Base-by-base conservation (phyloP, 2,797 vertebrate genomes). In the Argya squamiceps region DNA sequence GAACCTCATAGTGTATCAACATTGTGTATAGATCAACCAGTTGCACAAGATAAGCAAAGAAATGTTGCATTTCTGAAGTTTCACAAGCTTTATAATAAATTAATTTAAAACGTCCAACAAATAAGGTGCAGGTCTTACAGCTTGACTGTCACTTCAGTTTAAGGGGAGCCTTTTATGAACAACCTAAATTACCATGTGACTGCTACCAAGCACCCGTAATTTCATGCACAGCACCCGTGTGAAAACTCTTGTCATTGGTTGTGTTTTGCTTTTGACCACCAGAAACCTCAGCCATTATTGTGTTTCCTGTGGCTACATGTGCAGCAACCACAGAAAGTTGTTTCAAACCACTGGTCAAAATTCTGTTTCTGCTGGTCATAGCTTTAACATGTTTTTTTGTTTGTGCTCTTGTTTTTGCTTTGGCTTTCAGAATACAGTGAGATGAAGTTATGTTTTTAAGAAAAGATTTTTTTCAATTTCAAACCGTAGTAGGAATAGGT, bases 321-420 rank as follows among this genome's bases (percentile, higher is more conserved):
- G 92, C 65, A 88, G 34, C 62, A 81, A 93, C 95, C 92, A 62
- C 85, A 88, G 67, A 71, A 90, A 93, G 79, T 44, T 78, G 73
- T 81, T 96, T 92, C n/a, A 88, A 96, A 76, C 85, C 83, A 30
- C 76, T 63, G 80, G 55, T 90, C 85, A 93, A 84, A 92, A 74
- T 82, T 87, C 55, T 79, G 16, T 81, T 77, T 91, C 67, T 91
- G 19, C 41, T 94, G 90, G 55, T 56, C 32, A 19, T 58, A 82
- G 70, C 36, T 93, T 79, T 78, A 89, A 49, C 24, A 5, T 63
- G 65, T 9, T 86, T 63, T 89, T 77, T 56, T 58, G 34, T 59
- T 82, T 86, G 30, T 68, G 21, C 23, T 69, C 30, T 65, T 32
- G 10, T 5, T 9, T 84, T 79, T 0, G 0, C 49, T 94, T 90